Evolutionary conservation across 2,113 vertebrate genomes (phyloP).

Genomic region (Emydura subglobosa): DNA sequence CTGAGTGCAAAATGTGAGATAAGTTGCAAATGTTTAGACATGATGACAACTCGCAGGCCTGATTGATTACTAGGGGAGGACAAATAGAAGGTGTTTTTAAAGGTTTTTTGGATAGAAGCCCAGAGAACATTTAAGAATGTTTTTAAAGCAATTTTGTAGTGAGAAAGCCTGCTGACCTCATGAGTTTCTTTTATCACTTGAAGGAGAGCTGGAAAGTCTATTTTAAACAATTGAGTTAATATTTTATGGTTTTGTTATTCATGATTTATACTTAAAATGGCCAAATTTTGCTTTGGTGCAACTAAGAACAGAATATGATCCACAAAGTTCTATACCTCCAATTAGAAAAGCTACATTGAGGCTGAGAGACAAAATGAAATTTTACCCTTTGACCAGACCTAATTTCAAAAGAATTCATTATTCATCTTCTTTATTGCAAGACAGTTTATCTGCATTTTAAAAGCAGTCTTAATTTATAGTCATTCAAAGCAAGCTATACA

Average conservation of each 20-base stretch:
- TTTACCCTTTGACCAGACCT: slow-evolving; percentile 11
- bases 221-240: slow-evolving; percentile 33
- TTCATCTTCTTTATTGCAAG: slow-evolving; percentile 20
- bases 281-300: neutral
- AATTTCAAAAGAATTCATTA: slow-evolving; percentile 4
- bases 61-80: slow-evolving; percentile 52
- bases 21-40: slow-evolving; percentile 63
- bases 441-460: slow-evolving; percentile 22
- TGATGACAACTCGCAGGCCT: slow-evolving; percentile 36
- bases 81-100: slow-evolving; percentile 61
- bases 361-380: neutral
- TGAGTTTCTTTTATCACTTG: neutral
- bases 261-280: neutral
- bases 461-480: neutral
- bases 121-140: slow-evolving; percentile 39
- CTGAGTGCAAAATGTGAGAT: slow-evolving; percentile 51
- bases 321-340: neutral
- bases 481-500: neutral
- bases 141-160: slow-evolving; percentile 28
- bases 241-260: neutral
- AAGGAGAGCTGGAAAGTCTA: neutral
- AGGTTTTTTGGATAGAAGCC: slow-evolving; percentile 19
- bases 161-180: slow-evolving; percentile 26
- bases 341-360: neutral
- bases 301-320: neutral